A percentile compares a stretch with the other conserved stretches of the same genome.
Conservation (phyloP, 2,888 invertebrate genomes). For the Colletes collaris region DNA sequence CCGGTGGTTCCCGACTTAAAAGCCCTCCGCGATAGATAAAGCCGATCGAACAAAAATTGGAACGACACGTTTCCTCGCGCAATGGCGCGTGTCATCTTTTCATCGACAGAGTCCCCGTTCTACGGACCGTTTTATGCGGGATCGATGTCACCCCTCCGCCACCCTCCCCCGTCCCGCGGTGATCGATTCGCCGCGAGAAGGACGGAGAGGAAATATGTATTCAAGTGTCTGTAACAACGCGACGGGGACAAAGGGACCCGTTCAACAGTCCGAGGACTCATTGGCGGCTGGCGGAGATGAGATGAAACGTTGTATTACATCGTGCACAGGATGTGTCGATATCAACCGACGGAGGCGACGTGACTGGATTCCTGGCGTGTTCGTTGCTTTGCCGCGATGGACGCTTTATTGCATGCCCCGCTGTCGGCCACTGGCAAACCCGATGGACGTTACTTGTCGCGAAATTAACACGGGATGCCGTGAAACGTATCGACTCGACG, state of each 20-base stretch:
- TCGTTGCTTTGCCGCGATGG: background rate
- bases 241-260: slow-evolving; percentile 24
- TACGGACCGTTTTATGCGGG: background rate
- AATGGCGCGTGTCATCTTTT: slow-evolving; percentile 17
- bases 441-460: background rate
- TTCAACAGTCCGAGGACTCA: slow-evolving; percentile 9
- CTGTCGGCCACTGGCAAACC: background rate
- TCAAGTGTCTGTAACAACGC: slow-evolving; percentile 12
- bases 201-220: background rate
- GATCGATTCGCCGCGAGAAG: background rate
- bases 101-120: background rate
- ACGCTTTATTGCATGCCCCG: background rate
- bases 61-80: slow-evolving; percentile 4
- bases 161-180: background rate
- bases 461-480: background rate
- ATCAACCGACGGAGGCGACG: background rate
- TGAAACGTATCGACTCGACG: too few species aligned
- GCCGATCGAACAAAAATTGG: background rate
- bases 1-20: too few species aligned
- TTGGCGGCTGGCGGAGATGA: slow-evolving; percentile 3
- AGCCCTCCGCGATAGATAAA: too few species aligned
- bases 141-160: slow-evolving; percentile 19
- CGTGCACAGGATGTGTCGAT: slow-evolving; percentile 4
- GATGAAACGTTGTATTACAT: slow-evolving; percentile 7
- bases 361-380: background rate